Evolutionary conservation across 2,113 vertebrate species (phyloP).

Genomic region (Callaeas wilsoni): DNA sequence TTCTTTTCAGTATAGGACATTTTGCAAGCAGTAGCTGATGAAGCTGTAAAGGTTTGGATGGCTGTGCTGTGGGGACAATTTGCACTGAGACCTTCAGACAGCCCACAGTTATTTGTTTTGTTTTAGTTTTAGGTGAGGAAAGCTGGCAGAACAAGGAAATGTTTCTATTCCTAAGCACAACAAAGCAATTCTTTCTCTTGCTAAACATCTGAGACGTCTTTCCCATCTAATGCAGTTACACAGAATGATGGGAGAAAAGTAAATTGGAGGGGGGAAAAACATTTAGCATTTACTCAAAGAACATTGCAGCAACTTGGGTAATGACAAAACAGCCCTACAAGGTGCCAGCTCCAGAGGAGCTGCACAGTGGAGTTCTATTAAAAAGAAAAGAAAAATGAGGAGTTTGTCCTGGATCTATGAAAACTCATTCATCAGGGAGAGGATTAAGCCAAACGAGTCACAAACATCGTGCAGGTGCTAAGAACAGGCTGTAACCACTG

Average conservation of each 20-base stretch:
- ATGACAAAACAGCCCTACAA: background rate
- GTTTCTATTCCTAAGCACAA: background rate
- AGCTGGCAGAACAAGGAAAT: background rate
- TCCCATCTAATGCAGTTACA: background rate
- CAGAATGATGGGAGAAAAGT: background rate
- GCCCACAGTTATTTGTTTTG: background rate
- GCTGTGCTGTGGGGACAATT: background rate
- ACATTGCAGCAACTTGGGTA: background rate
- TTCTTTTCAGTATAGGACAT: background rate
- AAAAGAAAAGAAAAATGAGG: conserved; percentile 28
- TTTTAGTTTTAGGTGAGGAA: background rate
- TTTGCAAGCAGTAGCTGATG: background rate
- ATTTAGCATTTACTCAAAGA: background rate
- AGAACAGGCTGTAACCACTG: background rate
- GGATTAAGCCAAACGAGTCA: background rate
- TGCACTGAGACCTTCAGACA: background rate
- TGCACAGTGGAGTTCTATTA: background rate
- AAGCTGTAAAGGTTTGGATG: background rate
- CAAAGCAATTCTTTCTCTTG: background rate
- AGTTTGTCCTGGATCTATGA: conserved; percentile 28
- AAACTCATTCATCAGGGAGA: background rate
- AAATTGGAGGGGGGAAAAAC: background rate
- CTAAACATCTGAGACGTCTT: background rate
- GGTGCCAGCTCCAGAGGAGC: background rate
- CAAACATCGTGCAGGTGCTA: background rate